phyloP scores from a whole-genome alignment of 2,888 invertebrate genomes.

The Platycheirus albimanus region DNA sequence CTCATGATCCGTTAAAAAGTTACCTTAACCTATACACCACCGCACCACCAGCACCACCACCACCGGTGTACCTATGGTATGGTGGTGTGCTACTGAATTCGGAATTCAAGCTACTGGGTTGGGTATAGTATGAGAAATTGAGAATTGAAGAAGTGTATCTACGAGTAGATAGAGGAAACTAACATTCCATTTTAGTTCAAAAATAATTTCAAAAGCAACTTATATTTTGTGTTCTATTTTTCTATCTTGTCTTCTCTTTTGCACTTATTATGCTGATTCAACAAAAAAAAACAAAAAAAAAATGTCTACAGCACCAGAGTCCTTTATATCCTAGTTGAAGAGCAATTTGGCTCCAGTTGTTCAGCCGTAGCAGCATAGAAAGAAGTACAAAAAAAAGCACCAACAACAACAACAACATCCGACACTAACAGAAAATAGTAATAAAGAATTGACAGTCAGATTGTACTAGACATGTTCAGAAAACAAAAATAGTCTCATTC shows the following conservation, averaged over 20 bases:
- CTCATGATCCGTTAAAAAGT: slow-evolving; percentile 71
- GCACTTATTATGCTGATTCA: slow-evolving; percentile 2
- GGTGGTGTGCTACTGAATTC: too few relatives aligned
- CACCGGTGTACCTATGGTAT: too few relatives aligned
- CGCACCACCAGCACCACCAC: not conserved
- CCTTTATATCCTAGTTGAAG: slow-evolving; percentile 50
- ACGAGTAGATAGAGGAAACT: too few relatives aligned
- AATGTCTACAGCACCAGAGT: slow-evolving; percentile 4
- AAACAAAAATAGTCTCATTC: slow-evolving; percentile 60
- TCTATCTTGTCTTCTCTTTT: not conserved
- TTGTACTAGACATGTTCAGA: slow-evolving; percentile 68
- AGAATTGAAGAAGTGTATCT: too few relatives aligned
- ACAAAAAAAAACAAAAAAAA: too few relatives aligned
- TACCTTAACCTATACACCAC: slow-evolving; percentile 47
- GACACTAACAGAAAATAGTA: slow-evolving; percentile 65
- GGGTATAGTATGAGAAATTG: too few relatives aligned
- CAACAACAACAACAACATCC: slow-evolving; percentile 37
- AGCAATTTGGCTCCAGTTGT: slow-evolving; percentile 66
- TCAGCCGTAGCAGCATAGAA: slow-evolving; percentile 40
- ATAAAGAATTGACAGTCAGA: slow-evolving; percentile 71
- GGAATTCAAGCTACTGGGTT: too few relatives aligned
- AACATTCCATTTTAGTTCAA: slow-evolving; percentile 10
- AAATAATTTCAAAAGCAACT: slow-evolving; percentile 9
- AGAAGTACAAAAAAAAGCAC: slow-evolving; percentile 30
- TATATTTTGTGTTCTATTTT: not conserved